phyloP scores from a whole-genome alignment of 2,888 invertebrate genomes.

The Frankliniella intonsa region DNA sequence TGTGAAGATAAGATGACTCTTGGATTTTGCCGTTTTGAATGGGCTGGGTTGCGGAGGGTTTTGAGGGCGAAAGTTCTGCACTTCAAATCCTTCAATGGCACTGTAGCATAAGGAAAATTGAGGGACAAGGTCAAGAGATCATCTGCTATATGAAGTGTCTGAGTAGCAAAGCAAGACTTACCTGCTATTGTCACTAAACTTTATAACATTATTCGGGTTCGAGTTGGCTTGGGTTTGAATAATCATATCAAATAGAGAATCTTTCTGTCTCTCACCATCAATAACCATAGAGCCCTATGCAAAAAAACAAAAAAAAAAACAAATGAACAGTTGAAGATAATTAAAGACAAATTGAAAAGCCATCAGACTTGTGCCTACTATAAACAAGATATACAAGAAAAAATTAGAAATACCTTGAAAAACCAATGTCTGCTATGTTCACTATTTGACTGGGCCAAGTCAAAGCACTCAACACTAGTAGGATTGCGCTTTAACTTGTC shows the following conservation, averaged over 20 bases:
- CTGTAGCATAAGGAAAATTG: constrained; percentile 49
- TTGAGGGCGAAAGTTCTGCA: constrained; percentile 63
- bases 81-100: constrained; percentile 79
- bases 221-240: constrained; percentile 79
- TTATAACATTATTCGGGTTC: constrained; percentile 91
- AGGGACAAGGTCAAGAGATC: neutral
- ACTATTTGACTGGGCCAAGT: constrained; percentile 96
- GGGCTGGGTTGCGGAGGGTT: constrained; percentile 61
- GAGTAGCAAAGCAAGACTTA: constrained; percentile 43
- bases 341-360: constrained; percentile 23
- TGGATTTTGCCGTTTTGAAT: constrained; percentile 51
- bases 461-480: constrained; percentile 95
- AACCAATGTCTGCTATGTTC: constrained; percentile 99
- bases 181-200: constrained; percentile 96
- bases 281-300: constrained; percentile 77
- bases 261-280: constrained; percentile 70
- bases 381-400: constrained; percentile 6
- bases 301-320: neutral
- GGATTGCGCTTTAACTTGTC: constrained; percentile 83
- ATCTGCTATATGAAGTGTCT: constrained; percentile 26
- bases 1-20: constrained; percentile 90
- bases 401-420: constrained; percentile 61
- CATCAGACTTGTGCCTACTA: no score
- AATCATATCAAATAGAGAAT: constrained; percentile 88
- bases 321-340: neutral